Conservation (phyloP, 2,797 vertebrate species). For the Pteropus rufus region DNA sequence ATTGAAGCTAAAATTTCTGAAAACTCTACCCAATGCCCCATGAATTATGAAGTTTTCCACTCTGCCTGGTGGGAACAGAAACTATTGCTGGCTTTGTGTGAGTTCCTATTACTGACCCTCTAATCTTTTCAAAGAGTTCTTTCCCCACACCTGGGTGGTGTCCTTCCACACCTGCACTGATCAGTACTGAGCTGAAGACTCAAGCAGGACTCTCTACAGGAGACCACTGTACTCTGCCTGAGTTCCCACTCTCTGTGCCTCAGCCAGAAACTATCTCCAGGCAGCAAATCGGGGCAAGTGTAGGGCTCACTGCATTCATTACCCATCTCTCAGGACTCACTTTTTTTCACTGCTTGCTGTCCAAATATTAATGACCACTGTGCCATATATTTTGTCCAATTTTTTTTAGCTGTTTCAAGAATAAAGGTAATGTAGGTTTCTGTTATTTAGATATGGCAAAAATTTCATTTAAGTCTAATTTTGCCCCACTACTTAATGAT, state of each 20-base stretch:
- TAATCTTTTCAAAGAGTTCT: constrained; percentile 11
- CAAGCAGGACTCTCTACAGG: neutral
- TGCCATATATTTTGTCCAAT: neutral
- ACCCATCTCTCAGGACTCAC: neutral
- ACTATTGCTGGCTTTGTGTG: neutral
- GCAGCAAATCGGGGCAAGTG: neutral
- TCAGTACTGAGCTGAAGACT: neutral
- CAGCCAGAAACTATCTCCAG: neutral
- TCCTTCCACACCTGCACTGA: neutral
- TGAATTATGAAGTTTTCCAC: neutral
- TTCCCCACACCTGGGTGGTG: neutral
- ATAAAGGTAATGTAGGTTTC: neutral
- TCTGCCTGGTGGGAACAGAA: neutral
- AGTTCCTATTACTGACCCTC: neutral
- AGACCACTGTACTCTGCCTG: neutral
- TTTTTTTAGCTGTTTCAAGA: neutral
- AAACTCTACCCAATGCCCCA: neutral
- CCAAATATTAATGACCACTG: neutral
- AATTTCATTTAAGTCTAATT: neutral
- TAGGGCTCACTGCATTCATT: neutral
- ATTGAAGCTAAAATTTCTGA: neutral
- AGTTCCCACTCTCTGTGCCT: neutral
- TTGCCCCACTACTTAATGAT: neutral
- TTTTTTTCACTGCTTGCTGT: neutral
- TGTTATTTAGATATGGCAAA: neutral